Percentiles rank a stretch among this genome's conserved stretches.
phyloP scores from a whole-genome alignment of 2,113 vertebrate species.

The Gopherus evgoodei region DNA sequence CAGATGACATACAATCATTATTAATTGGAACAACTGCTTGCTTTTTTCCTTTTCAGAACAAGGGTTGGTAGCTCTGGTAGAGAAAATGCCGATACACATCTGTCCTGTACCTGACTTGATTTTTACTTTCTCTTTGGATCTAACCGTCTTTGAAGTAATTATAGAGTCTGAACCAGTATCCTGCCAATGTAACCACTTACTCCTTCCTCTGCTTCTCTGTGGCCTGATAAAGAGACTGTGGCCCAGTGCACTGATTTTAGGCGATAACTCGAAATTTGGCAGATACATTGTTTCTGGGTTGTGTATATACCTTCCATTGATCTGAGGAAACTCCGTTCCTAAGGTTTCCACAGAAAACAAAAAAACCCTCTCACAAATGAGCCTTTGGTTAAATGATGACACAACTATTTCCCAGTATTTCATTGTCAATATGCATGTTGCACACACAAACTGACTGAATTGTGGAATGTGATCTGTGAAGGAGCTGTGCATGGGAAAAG shows the following conservation, averaged over 20 bases:
- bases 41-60: slow-evolving; percentile 2
- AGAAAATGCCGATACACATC: neutral
- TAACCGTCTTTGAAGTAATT: neutral
- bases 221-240: neutral
- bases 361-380: neutral
- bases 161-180: neutral
- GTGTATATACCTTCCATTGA: neutral
- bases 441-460: neutral
- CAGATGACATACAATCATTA: slow-evolving; percentile 14
- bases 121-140: neutral
- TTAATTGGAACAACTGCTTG: neutral
- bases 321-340: neutral
- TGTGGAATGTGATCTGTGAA: neutral
- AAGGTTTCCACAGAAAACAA: neutral
- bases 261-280: neutral
- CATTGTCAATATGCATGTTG: neutral
- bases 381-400: neutral
- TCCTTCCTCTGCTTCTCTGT: neutral
- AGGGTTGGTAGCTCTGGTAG: neutral
- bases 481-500: neutral
- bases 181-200: neutral
- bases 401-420: neutral
- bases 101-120: neutral
- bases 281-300: neutral
- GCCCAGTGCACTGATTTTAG: slow-evolving; percentile 1